Evolutionary conservation across 2,888 invertebrate species (phyloP), one percentile per base, ranked within the genome.

Genomic region (Augochlorella aurata): DNA sequence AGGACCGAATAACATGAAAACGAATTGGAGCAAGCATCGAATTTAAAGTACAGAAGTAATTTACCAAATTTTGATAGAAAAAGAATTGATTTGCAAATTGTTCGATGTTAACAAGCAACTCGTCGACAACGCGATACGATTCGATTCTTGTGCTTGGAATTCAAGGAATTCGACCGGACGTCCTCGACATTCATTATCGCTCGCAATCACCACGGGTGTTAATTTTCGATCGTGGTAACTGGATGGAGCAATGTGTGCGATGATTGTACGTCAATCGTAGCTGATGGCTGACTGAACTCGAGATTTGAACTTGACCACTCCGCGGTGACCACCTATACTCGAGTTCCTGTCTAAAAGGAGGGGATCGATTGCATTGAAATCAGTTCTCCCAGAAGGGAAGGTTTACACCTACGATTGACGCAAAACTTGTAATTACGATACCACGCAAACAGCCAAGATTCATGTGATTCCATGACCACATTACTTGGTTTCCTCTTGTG

Each of bases 261-360:
- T 79, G 88, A 88, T 87, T 88, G 84, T 87, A 84, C 89, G 77
- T 88, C 86, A 86, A 90, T 87, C 87, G 89, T 89, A 87, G 90
- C 87, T 85, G 87, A 87, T 89, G 85, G 86, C 84, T 88, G 88
- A 91, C 92, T 92, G 91, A 90, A 90, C 88, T 81, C 85, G 87
- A 81, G 90, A 90, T 90, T 91, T 90, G 90, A 92, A 91, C 91
- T 91, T 91, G 91, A 92, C 89, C 90, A 89, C 86, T 88, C 89
- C 87, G 74, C 80, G 81, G 79, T 69, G 79, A 81, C 85, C 67
- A 84, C 77, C 81, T 81, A 77, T 81, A 79, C 82, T 9, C 63
- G 75, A 77, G 79, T 74, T 85, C 83, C 78, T 71, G 74, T 78
- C 47, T 69, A 74, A 74, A 81, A 83, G 81, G 83, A 68, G 85